phyloP scores from a whole-genome alignment of 2,888 invertebrate species.

The Phragmatobia fuliginosa region DNA sequence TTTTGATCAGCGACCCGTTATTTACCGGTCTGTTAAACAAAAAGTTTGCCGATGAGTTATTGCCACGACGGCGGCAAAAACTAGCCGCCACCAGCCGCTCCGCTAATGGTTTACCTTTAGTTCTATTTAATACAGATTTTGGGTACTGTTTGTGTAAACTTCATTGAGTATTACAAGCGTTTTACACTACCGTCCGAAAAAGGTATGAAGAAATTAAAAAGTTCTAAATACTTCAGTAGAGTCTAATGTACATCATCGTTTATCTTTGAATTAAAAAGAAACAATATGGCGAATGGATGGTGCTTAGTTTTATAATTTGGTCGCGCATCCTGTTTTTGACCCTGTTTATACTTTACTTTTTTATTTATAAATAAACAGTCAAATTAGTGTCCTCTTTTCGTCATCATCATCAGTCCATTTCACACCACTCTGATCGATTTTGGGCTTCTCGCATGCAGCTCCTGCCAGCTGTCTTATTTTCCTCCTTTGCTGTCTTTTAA shows the following conservation, averaged over 20 bases:
- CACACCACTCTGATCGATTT: too few relatives aligned
- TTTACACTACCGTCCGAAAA: not conserved
- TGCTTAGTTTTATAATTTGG: too few relatives aligned
- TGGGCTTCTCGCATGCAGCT: too few relatives aligned
- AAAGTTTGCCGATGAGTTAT: slow-evolving; percentile 31
- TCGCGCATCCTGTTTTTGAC: too few relatives aligned
- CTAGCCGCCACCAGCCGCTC: slow-evolving; percentile 5
- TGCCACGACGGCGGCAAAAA: slow-evolving; percentile 22
- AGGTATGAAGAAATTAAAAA: too few relatives aligned
- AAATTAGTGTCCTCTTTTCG: not conserved
- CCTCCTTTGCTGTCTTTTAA: too few relatives aligned
- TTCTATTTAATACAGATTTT: slow-evolving; percentile 21
- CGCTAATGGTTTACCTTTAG: slow-evolving; percentile 27
- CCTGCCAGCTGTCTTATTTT: not conserved
- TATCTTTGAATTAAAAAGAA: too few relatives aligned
- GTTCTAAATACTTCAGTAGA: not conserved
- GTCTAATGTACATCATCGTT: too few relatives aligned
- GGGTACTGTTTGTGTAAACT: slow-evolving; percentile 8
- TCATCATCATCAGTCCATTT: too few relatives aligned
- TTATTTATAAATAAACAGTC: not conserved
- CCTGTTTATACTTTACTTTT: too few relatives aligned
- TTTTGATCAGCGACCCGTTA: slow-evolving; percentile 12
- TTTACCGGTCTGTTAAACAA: slow-evolving; percentile 12
- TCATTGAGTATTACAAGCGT: not conserved
- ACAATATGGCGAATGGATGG: too few relatives aligned